Base-by-base conservation (phyloP, 1,140 invertebrate species). In the Cyclargus thomasi region DNA sequence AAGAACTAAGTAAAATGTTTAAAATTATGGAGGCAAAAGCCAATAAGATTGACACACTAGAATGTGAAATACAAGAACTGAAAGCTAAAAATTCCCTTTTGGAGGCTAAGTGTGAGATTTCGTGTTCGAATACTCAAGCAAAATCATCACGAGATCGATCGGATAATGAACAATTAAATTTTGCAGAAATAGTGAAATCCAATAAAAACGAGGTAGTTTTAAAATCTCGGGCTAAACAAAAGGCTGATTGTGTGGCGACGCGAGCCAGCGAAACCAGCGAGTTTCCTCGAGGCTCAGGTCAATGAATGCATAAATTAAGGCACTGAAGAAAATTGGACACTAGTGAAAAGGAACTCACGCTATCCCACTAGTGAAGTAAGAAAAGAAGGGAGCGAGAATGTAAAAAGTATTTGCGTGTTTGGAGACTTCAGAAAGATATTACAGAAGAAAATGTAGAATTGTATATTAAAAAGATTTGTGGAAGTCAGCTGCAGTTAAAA, bases 341-440 rank as follows among this genome's bases (percentile, higher is more conserved):
- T 39, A 11, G 18, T 68, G 18, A 68, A 69, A 10, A 72, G 22
- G 36, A 69, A 67, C 21, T 64, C n/a, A 6, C 59, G 21, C 53
- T 69, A 64, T 36, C 53, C 67, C 7, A 69, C 7, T n/a, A 66
- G 1, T 1, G 70, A 66, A 53, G 64, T 68, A 29, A 68, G 64
- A 23, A 66, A 36, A 59, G 70, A 67, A 23, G 67, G 62, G 47
- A 69, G 35, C 22, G 64, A 18, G n/a, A 65, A n/a, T n/a, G n/a
- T 16, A 64, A 71, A 18, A 74, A 74, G 69, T 69, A 62, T 57
- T 67, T 74, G 63, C 72, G 71, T 63, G 57, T 69, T 11, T 74
- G 72, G 69, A 35, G 72, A 1, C 62, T 74, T 10, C 47, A 64
- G 11, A 67, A 69, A 22, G 67, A 74, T 1, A 74, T 69, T 18